These are phyloP conservation scores for Pecten maximus DNA, from an alignment of 2,888 invertebrate genomes.

Conservation along the genomic window DNA sequence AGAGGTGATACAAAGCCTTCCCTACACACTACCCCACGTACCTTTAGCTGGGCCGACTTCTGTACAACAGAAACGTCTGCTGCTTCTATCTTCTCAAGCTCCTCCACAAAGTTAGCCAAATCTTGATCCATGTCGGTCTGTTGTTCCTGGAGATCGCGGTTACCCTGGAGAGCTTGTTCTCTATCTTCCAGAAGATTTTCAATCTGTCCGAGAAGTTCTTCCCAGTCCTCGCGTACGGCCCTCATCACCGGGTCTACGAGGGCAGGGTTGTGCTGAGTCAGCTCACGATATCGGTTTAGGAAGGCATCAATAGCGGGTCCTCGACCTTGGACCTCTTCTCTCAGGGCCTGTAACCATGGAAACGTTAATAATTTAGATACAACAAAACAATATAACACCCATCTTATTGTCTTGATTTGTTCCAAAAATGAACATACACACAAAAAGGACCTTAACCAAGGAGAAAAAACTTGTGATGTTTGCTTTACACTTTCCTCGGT, in stretches of 20 bases:
- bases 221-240: slow-evolving; percentile 76
- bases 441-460: no score
- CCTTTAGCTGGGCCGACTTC: slow-evolving; percentile 71
- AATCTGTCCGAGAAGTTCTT: slow-evolving; percentile 74
- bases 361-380: no score
- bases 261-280: slow-evolving; percentile 76
- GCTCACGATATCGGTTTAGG: slow-evolving; percentile 67
- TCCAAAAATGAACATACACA: no score
- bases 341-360: slow-evolving; percentile 88
- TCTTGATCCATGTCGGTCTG: slow-evolving; percentile 76
- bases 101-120: slow-evolving; percentile 74
- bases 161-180: slow-evolving; percentile 68
- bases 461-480: no score
- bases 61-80: slow-evolving; percentile 70
- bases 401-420: no score
- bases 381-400: no score
- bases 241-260: slow-evolving; percentile 74
- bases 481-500: no score
- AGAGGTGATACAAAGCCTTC: neutral
- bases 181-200: slow-evolving; percentile 74
- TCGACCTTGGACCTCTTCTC: slow-evolving; percentile 90
- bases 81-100: slow-evolving; percentile 75
- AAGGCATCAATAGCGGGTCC: slow-evolving; percentile 87
- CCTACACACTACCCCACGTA: slow-evolving; percentile 55
- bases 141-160: slow-evolving; percentile 70